Evolutionary conservation across 1,140 invertebrate genomes (phyloP).

Genomic region (Brachionus angularis): DNA sequence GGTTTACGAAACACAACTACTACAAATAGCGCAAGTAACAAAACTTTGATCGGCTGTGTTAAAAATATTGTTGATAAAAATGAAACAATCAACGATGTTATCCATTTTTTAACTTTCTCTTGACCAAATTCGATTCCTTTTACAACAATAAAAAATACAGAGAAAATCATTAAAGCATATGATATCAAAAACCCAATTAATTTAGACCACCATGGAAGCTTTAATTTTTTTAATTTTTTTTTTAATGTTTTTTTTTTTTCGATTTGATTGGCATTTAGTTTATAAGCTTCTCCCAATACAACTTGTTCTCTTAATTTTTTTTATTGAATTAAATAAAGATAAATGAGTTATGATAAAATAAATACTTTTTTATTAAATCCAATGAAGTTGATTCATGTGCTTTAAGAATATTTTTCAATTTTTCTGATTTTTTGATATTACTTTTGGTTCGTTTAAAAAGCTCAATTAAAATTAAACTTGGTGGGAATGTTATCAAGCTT

Average conservation of each 20-base stretch:
- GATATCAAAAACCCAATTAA: conserved; percentile 61
- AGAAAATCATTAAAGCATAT: conserved; percentile 55
- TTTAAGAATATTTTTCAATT: too few relatives aligned
- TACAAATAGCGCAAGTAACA: conserved; percentile 60
- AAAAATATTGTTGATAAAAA: conserved; percentile 62
- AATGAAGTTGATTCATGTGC: too few relatives aligned
- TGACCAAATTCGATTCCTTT: conserved; percentile 63
- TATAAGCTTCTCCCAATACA: too few relatives aligned
- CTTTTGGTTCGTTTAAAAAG: conserved; percentile 21
- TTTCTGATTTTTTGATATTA: too few relatives aligned
- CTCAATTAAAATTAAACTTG: conserved; percentile 28
- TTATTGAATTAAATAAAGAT: too few relatives aligned
- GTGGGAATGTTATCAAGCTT: conserved; percentile 3
- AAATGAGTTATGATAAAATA: too few relatives aligned
- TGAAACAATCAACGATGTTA: conserved; percentile 61
- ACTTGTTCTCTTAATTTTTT: too few relatives aligned
- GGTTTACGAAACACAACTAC: conserved; percentile 60
- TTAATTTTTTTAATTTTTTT: conserved; percentile 47
- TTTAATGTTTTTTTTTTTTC: too few relatives aligned
- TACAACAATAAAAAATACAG: conserved; percentile 61
- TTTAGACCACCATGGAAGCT: conserved; percentile 60
- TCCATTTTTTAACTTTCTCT: conserved; percentile 63
- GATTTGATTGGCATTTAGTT: too few relatives aligned
- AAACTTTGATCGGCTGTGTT: conserved; percentile 62
- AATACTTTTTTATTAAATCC: too few relatives aligned